Evolutionary conservation across 2,888 invertebrate species (phyloP), one percentile per base, ranked within the genome.

Genomic region (Tyria jacobaeae): DNA sequence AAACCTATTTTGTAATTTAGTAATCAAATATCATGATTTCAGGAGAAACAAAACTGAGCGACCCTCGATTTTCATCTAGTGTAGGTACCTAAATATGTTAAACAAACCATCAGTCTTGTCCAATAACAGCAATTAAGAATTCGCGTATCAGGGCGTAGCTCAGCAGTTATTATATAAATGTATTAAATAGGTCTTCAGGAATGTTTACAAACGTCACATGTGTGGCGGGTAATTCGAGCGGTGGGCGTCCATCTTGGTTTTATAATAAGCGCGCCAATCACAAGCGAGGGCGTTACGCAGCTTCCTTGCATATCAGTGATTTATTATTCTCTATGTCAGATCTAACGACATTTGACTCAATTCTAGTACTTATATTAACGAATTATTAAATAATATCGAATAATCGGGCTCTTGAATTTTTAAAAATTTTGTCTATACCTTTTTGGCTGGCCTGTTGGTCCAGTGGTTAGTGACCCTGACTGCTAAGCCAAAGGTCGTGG

Each of bases 211-310:
- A 66, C 64, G 60, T 66, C 62, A 61, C 69, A 73, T 70, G 66
- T 71, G 65, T 76, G 80, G 82, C 76, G 64, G 55, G 90, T 88
- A 90, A 91, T 81, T 68, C 62, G 88, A 90, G 84, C 78, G 71
- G 80, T 76, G 81, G 87, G 87, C 90, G 84, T 82, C 91, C 91
- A 91, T 91, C 79, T 90, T 91, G 87, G 82, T 82, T 85, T 86
- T 79, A 83, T 70, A 76, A 77, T 75, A 69, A 71, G 66, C 78
- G 70, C 78, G 80, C 92, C 92, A 92, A 92, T 92, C 77, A 70
- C 64, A 76, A n/a, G 62, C 66, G 64, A 64, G 85, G 91, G 90
- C 89, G 92, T 88, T 89, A 69, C 78, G 76, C 72, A 71, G 75
- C 68, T 71, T 68, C 67, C 66, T 60, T 62, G 61, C 51, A 60